A percentile compares a stretch with the other conserved stretches of the same genome.
phyloP scores from a whole-genome alignment of 2,113 vertebrate species.

The Ornithorhynchus anatinus region DNA sequence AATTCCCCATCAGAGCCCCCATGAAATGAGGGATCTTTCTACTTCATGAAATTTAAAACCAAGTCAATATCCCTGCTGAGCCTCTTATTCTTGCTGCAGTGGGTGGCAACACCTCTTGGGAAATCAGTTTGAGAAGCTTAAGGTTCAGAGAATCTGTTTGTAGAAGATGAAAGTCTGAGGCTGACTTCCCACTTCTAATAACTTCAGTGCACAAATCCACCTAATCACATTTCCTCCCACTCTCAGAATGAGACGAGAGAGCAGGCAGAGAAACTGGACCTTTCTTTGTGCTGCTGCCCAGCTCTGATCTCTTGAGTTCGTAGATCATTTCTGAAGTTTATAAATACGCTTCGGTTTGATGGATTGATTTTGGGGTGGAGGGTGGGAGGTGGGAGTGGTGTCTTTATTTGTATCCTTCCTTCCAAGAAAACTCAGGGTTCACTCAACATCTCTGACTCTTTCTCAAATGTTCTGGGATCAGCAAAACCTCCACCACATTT shows the following conservation, averaged over 20 bases:
- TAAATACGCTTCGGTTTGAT: too few relatives aligned
- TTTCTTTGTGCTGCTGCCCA: background rate
- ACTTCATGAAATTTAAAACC: conserved; percentile 41
- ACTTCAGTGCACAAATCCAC: accelerated
- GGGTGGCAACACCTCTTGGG: conserved; percentile 51
- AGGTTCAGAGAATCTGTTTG: conserved; percentile 40
- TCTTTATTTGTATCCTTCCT: too few relatives aligned
- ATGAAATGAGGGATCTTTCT: conserved; percentile 48
- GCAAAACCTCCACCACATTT: background rate
- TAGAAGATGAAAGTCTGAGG: conserved; percentile 32
- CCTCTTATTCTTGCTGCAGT: conserved; percentile 33
- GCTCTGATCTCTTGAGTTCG: background rate
- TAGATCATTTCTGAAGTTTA: too few relatives aligned
- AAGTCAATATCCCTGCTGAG: conserved; percentile 50
- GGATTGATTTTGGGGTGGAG: too few relatives aligned
- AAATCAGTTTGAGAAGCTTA: conserved; percentile 24
- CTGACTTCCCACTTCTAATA: conserved; percentile 29
- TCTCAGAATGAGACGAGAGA: too few relatives aligned
- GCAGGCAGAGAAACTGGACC: too few relatives aligned
- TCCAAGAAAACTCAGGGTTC: too few relatives aligned
- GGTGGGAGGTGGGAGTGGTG: too few relatives aligned
- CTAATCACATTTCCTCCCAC: background rate
- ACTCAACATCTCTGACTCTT: too few relatives aligned
- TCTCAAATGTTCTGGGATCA: conserved; percentile 5
- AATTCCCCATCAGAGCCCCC: conserved; percentile 43